Evolutionary conservation across 1,140 invertebrate genomes (phyloP).

Genomic region (Chymomyza costata): DNA sequence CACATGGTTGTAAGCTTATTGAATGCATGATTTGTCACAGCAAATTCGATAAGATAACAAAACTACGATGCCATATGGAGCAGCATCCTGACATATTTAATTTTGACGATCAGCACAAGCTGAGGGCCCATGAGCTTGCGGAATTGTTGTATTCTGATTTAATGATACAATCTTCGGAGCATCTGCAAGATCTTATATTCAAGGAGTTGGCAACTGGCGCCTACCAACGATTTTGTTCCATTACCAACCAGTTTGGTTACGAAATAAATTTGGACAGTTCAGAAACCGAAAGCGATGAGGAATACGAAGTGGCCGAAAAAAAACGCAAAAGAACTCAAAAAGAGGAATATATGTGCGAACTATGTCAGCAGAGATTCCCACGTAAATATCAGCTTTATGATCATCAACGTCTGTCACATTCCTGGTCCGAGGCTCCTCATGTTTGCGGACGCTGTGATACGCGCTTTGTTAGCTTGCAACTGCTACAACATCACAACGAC

Average conservation of each 20-base stretch:
- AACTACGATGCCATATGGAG: neutral
- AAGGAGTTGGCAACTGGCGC: neutral
- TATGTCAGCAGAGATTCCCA: constrained; percentile 69
- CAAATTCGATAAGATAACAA: neutral
- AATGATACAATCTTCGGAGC: neutral
- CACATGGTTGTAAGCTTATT: neutral
- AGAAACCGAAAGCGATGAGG: neutral
- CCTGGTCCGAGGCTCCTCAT: constrained; percentile 23
- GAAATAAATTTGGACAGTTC: neutral
- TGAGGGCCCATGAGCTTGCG: neutral
- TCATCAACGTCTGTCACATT: constrained; percentile 20
- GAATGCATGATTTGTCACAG: neutral
- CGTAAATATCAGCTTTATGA: constrained; percentile 35
- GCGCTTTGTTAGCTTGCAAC: constrained; percentile 10
- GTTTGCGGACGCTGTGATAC: constrained; percentile 21
- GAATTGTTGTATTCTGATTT: neutral
- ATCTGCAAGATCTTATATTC: neutral
- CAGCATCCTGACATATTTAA: neutral
- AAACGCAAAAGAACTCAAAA: neutral
- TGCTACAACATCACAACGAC: constrained; percentile 19
- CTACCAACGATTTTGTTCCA: neutral
- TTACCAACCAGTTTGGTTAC: neutral
- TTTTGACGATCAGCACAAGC: neutral
- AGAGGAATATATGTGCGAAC: constrained; percentile 52
- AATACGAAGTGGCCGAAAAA: neutral